phyloP scores from a whole-genome alignment of 1,140 invertebrate genomes.

The Camponotus pennsylvanicus region DNA sequence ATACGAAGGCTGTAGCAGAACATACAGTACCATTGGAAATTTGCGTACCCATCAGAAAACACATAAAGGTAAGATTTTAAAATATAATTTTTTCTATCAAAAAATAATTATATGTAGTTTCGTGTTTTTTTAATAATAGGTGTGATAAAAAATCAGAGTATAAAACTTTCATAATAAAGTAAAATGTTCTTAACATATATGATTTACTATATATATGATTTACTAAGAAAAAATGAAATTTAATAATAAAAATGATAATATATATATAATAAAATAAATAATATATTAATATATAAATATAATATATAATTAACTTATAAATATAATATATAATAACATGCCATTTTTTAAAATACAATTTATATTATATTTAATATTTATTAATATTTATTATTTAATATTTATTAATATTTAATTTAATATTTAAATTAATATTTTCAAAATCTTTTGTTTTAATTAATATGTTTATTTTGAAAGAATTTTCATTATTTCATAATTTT shows the following conservation, averaged over 20 bases:
- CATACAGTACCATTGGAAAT: constrained; percentile 98
- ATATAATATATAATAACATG: not conserved
- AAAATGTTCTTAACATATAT: constrained; percentile 22
- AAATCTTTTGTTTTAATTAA: constrained; percentile 13
- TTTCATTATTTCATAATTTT: constrained; percentile 26
- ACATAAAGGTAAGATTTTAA: constrained; percentile 92
- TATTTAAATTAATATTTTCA: constrained; percentile 4
- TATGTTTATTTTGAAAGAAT: not conserved
- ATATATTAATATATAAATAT: constrained; percentile 7
- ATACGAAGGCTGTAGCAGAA: constrained; percentile 95
- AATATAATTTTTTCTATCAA: not conserved
- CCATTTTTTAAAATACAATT: not conserved
- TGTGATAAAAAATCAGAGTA: constrained; percentile 29
- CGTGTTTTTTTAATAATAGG: constrained; percentile 10
- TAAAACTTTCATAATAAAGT: constrained; percentile 10
- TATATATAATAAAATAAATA: not conserved
- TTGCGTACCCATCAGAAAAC: constrained; percentile 98
- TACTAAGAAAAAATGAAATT: not conserved
- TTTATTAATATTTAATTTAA: not conserved
- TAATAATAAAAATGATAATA: not conserved
- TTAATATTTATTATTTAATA: not conserved
- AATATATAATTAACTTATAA: not conserved
- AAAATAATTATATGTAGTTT: not conserved
- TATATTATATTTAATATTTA: not conserved
- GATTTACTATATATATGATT: not conserved